Base-by-base conservation (phyloP, 2,113 vertebrate species). In the Tragulus kanchil region DNA sequence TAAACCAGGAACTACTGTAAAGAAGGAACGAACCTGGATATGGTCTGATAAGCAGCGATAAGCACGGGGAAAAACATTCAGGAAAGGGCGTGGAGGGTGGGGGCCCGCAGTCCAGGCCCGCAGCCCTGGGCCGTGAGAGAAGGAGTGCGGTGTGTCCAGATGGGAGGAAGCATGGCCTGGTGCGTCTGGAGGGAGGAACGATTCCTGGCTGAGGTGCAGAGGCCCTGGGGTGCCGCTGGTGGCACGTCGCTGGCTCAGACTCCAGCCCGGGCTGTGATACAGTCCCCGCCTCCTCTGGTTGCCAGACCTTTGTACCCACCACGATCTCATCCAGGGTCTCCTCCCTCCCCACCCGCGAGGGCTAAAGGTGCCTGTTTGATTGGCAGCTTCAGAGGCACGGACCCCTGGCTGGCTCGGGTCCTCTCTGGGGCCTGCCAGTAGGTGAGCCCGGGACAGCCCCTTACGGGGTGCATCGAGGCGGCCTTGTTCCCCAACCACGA, bases 401-500 rank as follows among this genome's bases (percentile, higher is more conserved):
- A 36, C 36, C 31, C 15, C 58, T 13, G 23, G 75, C 23, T 1
- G 1, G 2, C 11, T 16, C 13, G 42, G 52, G 23, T 5, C 50
- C 4, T 52, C 69, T 89, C 19, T 28, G 26, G 81, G 85, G 81
- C 16, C 69, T 77, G 83, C 69, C 7, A 8, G 58, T 54, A 56
- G 85, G 7, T 61, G 64, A 50, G 64, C 45, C 3, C 8, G 2
- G 16, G 0, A 0, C 9, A 52, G 48, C n/a, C 23, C 10, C 17
- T 45, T 17, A 3, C 0, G 28, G 9, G 11, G 65, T 16, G 8
- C 15, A 0, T 4, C 65, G 6, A 36, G n/a, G 8, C 2, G 79
- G 42, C 42, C 25, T 73, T 23, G 3, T 19, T 19, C 50, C 52
- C 82, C 59, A 62, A 42, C 59, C 15, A 31, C 1, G 0, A 28